Conservation (phyloP, 2,888 invertebrate species). For the Latheticus oryzae region DNA sequence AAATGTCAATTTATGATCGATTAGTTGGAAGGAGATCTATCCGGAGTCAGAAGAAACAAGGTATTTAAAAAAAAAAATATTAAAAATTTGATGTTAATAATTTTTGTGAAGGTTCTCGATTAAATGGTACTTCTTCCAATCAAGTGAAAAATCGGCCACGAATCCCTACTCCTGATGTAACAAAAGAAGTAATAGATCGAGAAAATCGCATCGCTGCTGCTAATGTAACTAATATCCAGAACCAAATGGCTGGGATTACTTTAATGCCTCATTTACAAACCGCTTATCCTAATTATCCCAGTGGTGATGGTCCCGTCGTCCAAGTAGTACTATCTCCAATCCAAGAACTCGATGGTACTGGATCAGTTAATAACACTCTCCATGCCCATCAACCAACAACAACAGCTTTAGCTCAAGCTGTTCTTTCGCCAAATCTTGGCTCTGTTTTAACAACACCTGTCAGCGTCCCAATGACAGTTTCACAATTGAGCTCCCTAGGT, state of each 20-base stretch:
- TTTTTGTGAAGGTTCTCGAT: conserved; percentile 66
- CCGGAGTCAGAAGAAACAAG: conserved; percentile 77
- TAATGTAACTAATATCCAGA: conserved; percentile 59
- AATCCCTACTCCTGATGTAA: conserved; percentile 89
- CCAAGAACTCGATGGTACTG: conserved; percentile 82
- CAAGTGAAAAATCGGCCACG: conserved; percentile 85
- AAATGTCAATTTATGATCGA: conserved; percentile 87
- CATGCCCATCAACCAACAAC: conserved; percentile 79
- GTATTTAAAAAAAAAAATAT: conserved; percentile 62
- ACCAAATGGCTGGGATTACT: conserved; percentile 68
- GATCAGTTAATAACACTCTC: conserved; percentile 78
- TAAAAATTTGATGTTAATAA: background rate
- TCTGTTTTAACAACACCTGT: conserved; percentile 67
- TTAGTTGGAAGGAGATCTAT: conserved; percentile 84
- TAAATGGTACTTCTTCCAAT: conserved; percentile 77
- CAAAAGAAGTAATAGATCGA: conserved; percentile 81
- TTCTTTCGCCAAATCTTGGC: conserved; percentile 73
- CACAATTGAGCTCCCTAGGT: conserved; percentile 70
- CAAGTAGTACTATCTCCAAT: conserved; percentile 86
- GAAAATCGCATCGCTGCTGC: conserved; percentile 72
- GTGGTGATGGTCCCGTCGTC: conserved; percentile 78
- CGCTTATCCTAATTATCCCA: conserved; percentile 62
- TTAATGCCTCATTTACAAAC: conserved; percentile 73
- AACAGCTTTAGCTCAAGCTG: conserved; percentile 82
- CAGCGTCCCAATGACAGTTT: conserved; percentile 71